Base-by-base conservation (phyloP, 2,113 vertebrate species). In the Laticauda colubrina region DNA sequence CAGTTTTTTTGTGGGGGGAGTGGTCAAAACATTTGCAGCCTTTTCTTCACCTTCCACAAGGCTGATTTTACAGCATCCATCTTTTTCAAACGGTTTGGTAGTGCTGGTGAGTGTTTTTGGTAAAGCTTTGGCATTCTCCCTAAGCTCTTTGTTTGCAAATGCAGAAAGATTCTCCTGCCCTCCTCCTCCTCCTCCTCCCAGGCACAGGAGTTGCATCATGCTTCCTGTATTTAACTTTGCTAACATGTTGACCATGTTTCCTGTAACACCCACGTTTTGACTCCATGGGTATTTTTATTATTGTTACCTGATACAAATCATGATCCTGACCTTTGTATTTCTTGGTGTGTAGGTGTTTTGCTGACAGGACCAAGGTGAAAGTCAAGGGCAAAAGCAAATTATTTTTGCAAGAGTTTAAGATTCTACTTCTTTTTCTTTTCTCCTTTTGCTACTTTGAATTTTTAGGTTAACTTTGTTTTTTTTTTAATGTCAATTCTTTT, bases 181-280 rank as follows among this genome's bases (percentile, higher is more conserved):
- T 96, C 96, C 95, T 81, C 75, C 34, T 75, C 69, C 15, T 75
- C 69, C 15, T 69, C 29, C 64, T 20, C n/a, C 20, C 75, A 81
- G 34, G 75, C 94, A 95, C 94, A 95, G 87, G 88, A 8, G 95
- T 93, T 95, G 96, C 96, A 95, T 96, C 96, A 97, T 96, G 94
- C 20, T 94, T 39, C 95, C 89, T 94, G 85, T 94, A 85, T 56
- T 90, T 94, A 95, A 94, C 93, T 94, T 95, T 88, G 61, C 94
- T 95, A 93, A 93, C 95, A 92, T 94, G 48, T 12, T 0, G 93
- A 94, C 93, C 93, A 57, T 92, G 89, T 88, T 94, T n/a, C 0
- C 94, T 95, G 92, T 87, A 95, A 90, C 91, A 93, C n/a, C 39
- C 90, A 95, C 89, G 7, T 92, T 94, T 94, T 96, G 95, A 96